Evolutionary conservation across 2,797 vertebrate genomes (phyloP).

Genomic region (Gorsachius magnificus): DNA sequence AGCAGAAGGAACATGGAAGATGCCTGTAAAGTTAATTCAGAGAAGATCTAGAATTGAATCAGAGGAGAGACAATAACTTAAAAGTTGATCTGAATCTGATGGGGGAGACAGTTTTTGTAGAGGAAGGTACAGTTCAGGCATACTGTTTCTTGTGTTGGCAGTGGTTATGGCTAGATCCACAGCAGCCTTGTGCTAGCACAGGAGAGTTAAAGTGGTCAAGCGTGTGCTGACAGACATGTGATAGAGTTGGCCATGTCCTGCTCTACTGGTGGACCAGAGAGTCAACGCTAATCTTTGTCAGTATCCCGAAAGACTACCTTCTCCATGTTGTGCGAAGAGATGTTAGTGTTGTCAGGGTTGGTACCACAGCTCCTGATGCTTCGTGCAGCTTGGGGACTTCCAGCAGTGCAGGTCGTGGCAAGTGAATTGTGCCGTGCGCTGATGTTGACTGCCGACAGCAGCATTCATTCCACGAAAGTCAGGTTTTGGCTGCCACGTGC

Average conservation of each 20-base stretch:
- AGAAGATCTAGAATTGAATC: background rate
- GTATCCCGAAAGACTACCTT: background rate
- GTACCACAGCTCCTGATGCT: background rate
- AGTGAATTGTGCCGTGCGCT: background rate
- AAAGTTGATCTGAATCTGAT: background rate
- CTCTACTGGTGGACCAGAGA: background rate
- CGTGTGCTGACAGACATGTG: background rate
- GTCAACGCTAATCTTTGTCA: background rate
- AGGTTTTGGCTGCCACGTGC: background rate
- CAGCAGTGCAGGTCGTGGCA: background rate
- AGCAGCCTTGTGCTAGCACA: background rate
- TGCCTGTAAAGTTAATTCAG: background rate
- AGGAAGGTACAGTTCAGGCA: background rate
- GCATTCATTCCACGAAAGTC: background rate
- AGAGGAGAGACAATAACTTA: background rate
- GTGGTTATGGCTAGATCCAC: background rate
- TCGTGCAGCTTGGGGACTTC: background rate
- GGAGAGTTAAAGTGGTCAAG: background rate
- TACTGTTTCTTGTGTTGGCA: accelerated
- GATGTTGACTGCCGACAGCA: background rate
- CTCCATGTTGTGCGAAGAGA: background rate
- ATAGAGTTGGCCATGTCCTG: background rate
- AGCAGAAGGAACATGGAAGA: background rate
- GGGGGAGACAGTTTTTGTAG: background rate
- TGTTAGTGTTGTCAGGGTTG: background rate